These are phyloP conservation scores for Lottia scabra DNA, from an alignment of 2,888 invertebrate species.

Conservation along the genomic window DNA sequence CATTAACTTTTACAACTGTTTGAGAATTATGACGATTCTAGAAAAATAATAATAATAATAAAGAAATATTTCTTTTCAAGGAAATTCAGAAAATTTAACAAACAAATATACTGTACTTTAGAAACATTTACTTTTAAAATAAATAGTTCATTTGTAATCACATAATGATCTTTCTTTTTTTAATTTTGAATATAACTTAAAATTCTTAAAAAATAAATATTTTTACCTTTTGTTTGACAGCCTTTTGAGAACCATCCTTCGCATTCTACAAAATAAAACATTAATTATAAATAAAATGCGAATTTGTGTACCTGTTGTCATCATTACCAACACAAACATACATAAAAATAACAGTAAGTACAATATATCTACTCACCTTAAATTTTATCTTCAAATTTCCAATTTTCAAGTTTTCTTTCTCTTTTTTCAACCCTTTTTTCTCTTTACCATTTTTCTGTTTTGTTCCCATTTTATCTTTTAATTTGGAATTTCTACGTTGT, in stretches of 20 bases:
- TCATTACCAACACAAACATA: no score
- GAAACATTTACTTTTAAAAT: no score
- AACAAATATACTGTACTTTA: no score
- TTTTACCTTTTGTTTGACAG: neutral
- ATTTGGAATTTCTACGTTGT: conserved; percentile 45
- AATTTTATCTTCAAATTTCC: conserved; percentile 30
- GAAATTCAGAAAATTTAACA: no score
- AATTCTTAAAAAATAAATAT: no score
- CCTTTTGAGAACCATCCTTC: conserved; percentile 13
- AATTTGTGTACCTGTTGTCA: no score
- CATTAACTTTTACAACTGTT: neutral
- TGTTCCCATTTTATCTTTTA: conserved; percentile 32
- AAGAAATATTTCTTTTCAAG: neutral
- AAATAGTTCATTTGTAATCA: no score
- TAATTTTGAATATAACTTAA: no score
- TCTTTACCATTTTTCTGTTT: conserved; percentile 49
- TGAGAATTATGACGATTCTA: neutral
- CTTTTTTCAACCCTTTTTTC: conserved; percentile 65
- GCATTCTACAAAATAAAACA: conserved; percentile 6
- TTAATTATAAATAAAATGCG: no score
- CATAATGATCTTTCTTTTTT: no score
- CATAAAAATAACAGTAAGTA: neutral
- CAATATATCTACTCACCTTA: neutral
- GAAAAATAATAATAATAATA: neutral
- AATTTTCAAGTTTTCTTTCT: conserved; percentile 67